phyloP scores from a whole-genome alignment of 2,113 vertebrate species.

The Catharus fuscescens region DNA sequence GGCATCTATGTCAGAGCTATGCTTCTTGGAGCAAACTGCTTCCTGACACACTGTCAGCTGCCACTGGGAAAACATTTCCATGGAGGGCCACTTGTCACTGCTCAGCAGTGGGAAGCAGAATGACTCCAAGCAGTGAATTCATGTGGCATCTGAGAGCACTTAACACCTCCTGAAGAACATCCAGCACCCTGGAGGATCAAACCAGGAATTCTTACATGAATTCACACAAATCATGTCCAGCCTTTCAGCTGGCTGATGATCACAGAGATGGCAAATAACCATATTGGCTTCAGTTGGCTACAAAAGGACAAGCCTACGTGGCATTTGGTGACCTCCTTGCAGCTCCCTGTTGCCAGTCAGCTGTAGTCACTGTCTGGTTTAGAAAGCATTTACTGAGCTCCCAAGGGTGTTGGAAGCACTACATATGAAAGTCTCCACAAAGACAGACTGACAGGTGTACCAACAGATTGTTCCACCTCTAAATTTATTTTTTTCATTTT shows the following conservation, averaged over 20 bases:
- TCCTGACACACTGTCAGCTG: background rate
- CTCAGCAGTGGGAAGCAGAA: background rate
- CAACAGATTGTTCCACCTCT: background rate
- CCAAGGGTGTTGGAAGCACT: background rate
- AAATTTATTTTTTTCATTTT: background rate
- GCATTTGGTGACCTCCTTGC: background rate
- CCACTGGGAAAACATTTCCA: background rate
- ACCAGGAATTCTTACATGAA: background rate
- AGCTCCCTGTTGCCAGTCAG: background rate
- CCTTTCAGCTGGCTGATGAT: background rate
- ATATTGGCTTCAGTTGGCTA: background rate
- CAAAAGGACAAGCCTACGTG: background rate
- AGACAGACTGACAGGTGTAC: background rate
- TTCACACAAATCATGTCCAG: background rate
- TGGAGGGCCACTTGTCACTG: background rate
- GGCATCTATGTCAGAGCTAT: background rate
- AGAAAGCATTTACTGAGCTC: background rate
- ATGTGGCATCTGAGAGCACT: background rate
- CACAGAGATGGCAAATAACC: background rate
- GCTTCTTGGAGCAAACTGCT: background rate
- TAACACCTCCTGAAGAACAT: conserved; percentile 1
- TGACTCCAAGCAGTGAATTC: background rate
- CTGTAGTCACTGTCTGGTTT: background rate
- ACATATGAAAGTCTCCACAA: background rate
- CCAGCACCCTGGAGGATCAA: background rate